Evolutionary conservation across 37 sponge, comb jelly and placozoan species (phyloP), one percentile per base, ranked within the genome.

Genomic region (Geodia barretti): DNA sequence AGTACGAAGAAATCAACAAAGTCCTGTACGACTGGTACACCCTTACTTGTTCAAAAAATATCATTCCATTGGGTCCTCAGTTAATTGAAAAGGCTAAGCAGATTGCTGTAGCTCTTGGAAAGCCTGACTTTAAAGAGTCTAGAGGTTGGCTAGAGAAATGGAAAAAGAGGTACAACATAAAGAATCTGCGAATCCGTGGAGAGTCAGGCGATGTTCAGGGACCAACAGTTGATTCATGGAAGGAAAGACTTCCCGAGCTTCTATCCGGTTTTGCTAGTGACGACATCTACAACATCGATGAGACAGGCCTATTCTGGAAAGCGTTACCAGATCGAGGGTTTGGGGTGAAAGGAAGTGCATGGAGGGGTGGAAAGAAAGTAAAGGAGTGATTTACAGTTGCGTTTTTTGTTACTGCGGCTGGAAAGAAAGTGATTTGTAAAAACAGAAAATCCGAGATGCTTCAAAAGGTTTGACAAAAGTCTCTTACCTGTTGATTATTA

Each of bases 271-370:
- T 81, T 58, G 25, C 74, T 7, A 72, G 29, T 5, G 80, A 85
- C 37, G 77, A 69, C 36, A 75, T 83, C 37, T 80, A 74, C 47
- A 85, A 86, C 42, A 75, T 86, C 37, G 75, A 81, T 30, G 80
- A 86, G 41, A 81, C 72, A 37, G 73, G 88, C 24, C n/a, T 62
- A 17, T 80, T 87, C 63, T 80, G 82, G 78, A 62, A 79, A 69
- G 86, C 86, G 26, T 79, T 90, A 31, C 90, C 86, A 47, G 90
- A 90, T 25, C 29, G 72, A 24, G 81, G 86, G 25, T 79, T 90
- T 85, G 85, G 64, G 9, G 43, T 72, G 62, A 60, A 47, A 39
- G 70, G 76, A 39, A 78, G 73, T 36, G 58, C 85, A 70, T 90
- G 90, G 34, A 70, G 73, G 58, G 80, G 84, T 64, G 89, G 84